phyloP scores from a whole-genome alignment of 2,888 invertebrate genomes.

The Embidobia sp. region DNA sequence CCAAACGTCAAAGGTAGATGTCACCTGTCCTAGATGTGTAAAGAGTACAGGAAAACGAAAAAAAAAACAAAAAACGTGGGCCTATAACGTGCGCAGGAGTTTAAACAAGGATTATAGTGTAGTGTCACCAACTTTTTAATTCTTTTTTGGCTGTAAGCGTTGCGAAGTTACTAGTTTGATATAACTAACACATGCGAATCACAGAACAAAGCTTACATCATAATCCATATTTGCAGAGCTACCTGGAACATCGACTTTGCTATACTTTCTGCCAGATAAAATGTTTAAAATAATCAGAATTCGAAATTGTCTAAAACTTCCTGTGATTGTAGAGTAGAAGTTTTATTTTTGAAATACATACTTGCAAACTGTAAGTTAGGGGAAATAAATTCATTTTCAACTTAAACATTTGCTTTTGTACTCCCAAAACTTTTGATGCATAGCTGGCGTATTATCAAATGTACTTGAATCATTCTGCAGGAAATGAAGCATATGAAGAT shows the following conservation, averaged over 20 bases:
- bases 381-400: constrained; percentile 21
- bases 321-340: constrained; percentile 12
- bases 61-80: constrained; percentile 22
- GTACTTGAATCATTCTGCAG: constrained; percentile 1
- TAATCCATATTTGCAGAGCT: constrained; percentile 38
- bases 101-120: constrained; percentile 46
- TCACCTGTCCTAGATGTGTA: background rate
- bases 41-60: constrained; percentile 13
- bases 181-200: constrained; percentile 29
- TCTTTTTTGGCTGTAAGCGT: constrained; percentile 39
- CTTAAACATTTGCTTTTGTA: constrained; percentile 27
- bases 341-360: constrained; percentile 15
- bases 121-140: constrained; percentile 47
- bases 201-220: constrained; percentile 28
- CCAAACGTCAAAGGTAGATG: background rate
- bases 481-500: constrained; percentile 9
- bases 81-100: constrained; percentile 29
- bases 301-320: constrained; percentile 28
- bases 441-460: constrained; percentile 4
- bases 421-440: constrained; percentile 13
- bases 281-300: constrained; percentile 34
- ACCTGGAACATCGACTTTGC: constrained; percentile 1
- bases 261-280: constrained; percentile 18
- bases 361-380: constrained; percentile 5
- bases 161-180: constrained; percentile 34